Base-by-base conservation (phyloP, 1,140 invertebrate species). In the Cotesia typhae region DNA sequence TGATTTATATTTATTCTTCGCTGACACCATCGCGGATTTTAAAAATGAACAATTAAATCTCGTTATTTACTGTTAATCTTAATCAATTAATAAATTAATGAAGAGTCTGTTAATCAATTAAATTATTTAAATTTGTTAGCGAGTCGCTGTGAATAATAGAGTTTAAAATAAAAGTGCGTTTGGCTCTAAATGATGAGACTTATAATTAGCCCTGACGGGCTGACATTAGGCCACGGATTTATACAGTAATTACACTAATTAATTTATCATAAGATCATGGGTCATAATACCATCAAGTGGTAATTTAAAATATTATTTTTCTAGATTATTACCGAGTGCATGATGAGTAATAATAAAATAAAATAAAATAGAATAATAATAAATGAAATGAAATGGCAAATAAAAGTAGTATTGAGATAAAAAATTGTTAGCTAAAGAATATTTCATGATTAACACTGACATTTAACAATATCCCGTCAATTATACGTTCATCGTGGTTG, bases 221-320 rank as follows among this genome's bases (percentile, higher is more conserved):
- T n/a, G 35, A 61, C 76, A 77, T 78, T 77, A 76, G 4, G 41
- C 68, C 47, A 73, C 69, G 73, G 76, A 81, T 81, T 82, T 81
- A 81, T 75, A 35, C 75, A 71, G 77, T 81, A 81, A 82, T 81
- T 81, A 81, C 77, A 70, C 60, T 81, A 81, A 81, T 82, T 81
- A 80, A 80, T 82, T 81, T 77, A 78, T 47, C 41, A 47, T 2
- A 47, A 10, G 41, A 47, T 81, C 74, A 52, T 52, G 68, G 36
- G 28, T 37, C 51, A 47, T 67, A 61, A 47, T 37, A 47, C 10
- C 41, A 47, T 28, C 28, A 1, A 47, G 41, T 7, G 6, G 10
- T 9, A 6, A 47, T 47, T 47, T 47, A 9, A 47, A 47, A 47
- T 28, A 28, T 28, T 28, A 28, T 28, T 28, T 28, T 28, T 28